A percentile compares a stretch with the other conserved stretches of the same genome.
phyloP scores from a whole-genome alignment of 2,888 invertebrate genomes.

The Parelbella ahira region DNA sequence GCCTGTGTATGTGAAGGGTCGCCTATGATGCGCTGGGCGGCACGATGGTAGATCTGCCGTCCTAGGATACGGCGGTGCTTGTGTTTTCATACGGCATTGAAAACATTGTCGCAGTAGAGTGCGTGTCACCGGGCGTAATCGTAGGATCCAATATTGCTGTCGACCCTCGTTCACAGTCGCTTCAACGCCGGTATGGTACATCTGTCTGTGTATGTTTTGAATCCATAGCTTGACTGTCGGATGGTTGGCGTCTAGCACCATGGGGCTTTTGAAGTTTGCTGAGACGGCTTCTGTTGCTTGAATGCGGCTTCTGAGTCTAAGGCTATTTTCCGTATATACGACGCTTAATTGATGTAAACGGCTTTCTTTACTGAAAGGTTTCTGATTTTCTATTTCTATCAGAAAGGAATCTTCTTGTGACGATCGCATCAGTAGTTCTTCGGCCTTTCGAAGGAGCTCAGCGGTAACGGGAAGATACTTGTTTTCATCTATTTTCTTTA shows the following conservation, averaged over 20 bases:
- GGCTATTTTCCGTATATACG: too few species aligned
- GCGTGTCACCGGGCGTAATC: constrained; percentile 27
- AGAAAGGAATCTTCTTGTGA: too few species aligned
- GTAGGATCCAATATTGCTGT: constrained; percentile 32
- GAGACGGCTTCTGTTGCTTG: constrained; percentile 12
- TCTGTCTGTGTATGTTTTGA: constrained; percentile 5
- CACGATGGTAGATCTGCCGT: constrained; percentile 26
- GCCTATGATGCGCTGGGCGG: constrained; percentile 17
- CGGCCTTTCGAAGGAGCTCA: too few species aligned
- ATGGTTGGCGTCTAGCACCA: constrained; percentile 9
- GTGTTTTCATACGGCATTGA: constrained; percentile 23
- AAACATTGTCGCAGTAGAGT: constrained; percentile 21
- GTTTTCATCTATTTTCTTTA: too few species aligned
- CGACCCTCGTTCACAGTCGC: constrained; percentile 31
- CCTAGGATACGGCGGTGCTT: constrained; percentile 16
- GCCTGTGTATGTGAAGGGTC: constrained; percentile 26
- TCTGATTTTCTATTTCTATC: too few species aligned
- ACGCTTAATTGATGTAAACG: too few species aligned
- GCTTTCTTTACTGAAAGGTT: too few species aligned
- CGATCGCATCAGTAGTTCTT: too few species aligned
- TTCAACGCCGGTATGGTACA: constrained; percentile 20
- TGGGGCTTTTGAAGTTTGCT: background rate
- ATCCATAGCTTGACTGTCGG: background rate
- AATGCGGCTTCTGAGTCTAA: constrained; percentile 20
- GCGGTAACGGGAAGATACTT: too few species aligned